phyloP scores from a whole-genome alignment of 1,140 invertebrate genomes.

The Diabrotica undecimpunctata region DNA sequence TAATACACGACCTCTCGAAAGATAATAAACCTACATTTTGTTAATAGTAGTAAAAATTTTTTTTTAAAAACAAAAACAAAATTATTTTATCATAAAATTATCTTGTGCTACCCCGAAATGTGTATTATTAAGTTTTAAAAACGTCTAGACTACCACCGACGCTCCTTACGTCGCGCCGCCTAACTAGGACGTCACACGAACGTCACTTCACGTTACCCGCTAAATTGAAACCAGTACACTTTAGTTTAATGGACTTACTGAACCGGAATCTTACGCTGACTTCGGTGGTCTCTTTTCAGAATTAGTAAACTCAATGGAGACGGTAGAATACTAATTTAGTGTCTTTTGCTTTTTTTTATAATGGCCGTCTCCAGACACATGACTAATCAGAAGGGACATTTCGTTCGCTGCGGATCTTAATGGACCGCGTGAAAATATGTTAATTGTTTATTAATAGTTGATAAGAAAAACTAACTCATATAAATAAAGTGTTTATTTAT shows the following conservation, averaged over 20 bases:
- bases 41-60: too few relatives aligned
- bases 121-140: too few relatives aligned
- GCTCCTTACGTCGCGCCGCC: constrained; percentile 20
- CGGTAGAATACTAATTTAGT: constrained; percentile 29
- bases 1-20: too few relatives aligned
- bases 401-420: too few relatives aligned
- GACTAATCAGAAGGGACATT: not conserved
- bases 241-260: constrained; percentile 30
- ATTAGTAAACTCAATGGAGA: constrained; percentile 32
- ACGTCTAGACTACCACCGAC: not conserved
- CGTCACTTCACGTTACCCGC: constrained; percentile 28
- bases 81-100: too few relatives aligned
- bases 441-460: too few relatives aligned
- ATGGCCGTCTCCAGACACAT: not conserved
- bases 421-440: too few relatives aligned
- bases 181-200: constrained; percentile 23
- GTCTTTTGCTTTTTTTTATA: constrained; percentile 12
- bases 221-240: constrained; percentile 31
- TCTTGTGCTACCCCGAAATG: too few relatives aligned
- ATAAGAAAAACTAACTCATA: too few relatives aligned
- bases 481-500: too few relatives aligned
- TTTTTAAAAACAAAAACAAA: too few relatives aligned
- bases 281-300: constrained; percentile 28
- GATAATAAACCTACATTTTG: too few relatives aligned
- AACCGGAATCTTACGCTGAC: constrained; percentile 27